phyloP scores from a whole-genome alignment of 2,113 vertebrate genomes.

The Sus scrofa region DNA sequence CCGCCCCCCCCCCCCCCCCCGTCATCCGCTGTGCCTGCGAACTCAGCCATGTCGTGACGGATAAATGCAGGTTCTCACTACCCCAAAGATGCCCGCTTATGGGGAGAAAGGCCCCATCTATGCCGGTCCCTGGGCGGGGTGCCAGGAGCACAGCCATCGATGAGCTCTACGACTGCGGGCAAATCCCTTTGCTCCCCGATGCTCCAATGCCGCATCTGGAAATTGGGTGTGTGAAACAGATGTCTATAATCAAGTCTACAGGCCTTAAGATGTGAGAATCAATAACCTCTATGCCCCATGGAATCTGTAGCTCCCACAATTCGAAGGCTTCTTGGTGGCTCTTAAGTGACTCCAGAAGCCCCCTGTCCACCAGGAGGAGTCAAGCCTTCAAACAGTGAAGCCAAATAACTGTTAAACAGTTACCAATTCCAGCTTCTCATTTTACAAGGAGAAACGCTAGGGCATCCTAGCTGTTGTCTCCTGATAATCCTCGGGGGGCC shows the following conservation, averaged over 20 bases:
- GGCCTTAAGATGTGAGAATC: not conserved
- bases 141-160: not conserved
- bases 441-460: not conserved
- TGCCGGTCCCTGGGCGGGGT: not conserved
- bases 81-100: not conserved
- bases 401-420: not conserved
- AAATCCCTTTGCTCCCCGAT: not conserved
- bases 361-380: not conserved
- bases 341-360: not conserved
- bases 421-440: not conserved
- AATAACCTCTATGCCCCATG: not conserved
- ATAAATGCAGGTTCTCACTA: not conserved
- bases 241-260: not conserved
- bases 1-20: fast-evolving
- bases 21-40: not conserved
- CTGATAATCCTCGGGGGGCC: not conserved
- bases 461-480: not conserved
- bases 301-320: not conserved
- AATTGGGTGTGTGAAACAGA: not conserved
- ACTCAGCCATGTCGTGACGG: not conserved
- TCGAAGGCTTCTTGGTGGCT: not conserved
- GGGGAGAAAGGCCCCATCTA: not conserved
- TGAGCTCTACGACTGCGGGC: not conserved
- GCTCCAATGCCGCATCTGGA: not conserved
- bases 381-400: not conserved